These are phyloP conservation scores for Pygoscelis adeliae DNA, from an alignment of 2,113 vertebrate species.

Conservation along the genomic window DNA sequence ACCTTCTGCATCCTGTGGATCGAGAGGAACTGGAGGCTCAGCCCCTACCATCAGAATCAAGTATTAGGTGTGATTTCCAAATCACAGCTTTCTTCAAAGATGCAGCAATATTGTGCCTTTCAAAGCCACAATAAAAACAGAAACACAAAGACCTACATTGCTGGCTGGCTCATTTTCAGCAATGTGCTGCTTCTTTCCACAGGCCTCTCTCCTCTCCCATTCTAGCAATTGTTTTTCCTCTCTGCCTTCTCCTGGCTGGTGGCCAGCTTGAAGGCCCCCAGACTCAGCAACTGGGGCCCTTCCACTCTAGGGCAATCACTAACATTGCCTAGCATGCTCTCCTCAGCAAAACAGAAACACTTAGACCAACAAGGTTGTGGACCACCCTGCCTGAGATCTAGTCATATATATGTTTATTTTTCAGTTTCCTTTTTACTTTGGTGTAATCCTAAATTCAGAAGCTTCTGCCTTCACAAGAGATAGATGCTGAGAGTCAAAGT, in stretches of 20 bases:
- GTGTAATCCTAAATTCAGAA: neutral
- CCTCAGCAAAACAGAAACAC: neutral
- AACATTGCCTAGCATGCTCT: neutral
- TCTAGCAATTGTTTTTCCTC: neutral
- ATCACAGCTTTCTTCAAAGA: neutral
- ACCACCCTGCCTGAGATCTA: constrained; percentile 8
- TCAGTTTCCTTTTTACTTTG: neutral
- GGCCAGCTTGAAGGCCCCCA: neutral
- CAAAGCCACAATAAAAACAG: neutral
- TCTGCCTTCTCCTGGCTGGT: neutral
- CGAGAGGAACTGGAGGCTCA: neutral
- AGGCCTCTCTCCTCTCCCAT: neutral
- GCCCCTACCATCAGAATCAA: neutral
- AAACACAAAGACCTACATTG: neutral
- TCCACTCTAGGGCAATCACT: neutral
- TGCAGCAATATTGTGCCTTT: neutral
- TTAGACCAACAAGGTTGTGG: neutral
- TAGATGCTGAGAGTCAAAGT: neutral
- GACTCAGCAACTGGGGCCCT: neutral
- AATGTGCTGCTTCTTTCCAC: neutral
- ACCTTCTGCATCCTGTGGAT: neutral
- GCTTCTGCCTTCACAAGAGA: neutral
- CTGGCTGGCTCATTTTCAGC: neutral
- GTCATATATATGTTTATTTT: neutral
- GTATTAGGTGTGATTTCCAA: neutral